A percentile compares a stretch with the other conserved stretches of the same genome.
phyloP scores from a whole-genome alignment of 2,888 invertebrate genomes.

The Dicycla oo region DNA sequence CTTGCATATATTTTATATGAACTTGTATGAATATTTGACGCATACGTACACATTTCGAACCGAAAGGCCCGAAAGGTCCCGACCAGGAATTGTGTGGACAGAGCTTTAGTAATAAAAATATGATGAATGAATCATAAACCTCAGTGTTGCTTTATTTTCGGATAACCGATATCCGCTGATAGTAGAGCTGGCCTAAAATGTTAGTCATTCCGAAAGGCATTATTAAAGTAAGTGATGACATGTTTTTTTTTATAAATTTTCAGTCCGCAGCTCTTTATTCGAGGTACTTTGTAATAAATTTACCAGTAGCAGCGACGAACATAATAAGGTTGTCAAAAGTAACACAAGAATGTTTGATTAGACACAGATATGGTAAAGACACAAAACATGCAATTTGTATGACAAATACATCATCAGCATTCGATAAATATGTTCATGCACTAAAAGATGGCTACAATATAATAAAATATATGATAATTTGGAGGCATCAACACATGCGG shows the following conservation, averaged over 20 bases:
- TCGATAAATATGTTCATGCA: slow-evolving; percentile 75
- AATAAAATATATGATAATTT: slow-evolving; percentile 71
- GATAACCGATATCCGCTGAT: neutral
- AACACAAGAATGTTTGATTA: slow-evolving; percentile 39
- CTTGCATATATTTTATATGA: neutral
- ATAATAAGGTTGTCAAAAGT: slow-evolving; percentile 60
- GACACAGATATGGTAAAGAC: slow-evolving; percentile 66
- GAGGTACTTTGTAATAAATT: neutral
- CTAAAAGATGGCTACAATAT: slow-evolving; percentile 72
- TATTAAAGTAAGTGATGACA: neutral
- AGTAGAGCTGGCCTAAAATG: neutral
- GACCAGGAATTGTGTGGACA: neutral
- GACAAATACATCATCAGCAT: slow-evolving; percentile 65
- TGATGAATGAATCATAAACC: neutral
- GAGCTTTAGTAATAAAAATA: neutral
- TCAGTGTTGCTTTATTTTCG: neutral
- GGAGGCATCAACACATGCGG: slow-evolving; percentile 76
- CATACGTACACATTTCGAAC: neutral
- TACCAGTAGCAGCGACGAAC: neutral
- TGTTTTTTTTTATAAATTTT: neutral
- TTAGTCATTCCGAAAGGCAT: neutral
- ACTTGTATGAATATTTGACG: neutral
- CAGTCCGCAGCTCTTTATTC: neutral
- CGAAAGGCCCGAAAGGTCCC: too few species aligned
- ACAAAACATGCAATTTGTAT: slow-evolving; percentile 83